Percentiles rank a stretch among this genome's conserved stretches.
Evolutionary conservation across 1,140 invertebrate genomes (phyloP).

Genomic region (Bilobella aurantiaca): DNA sequence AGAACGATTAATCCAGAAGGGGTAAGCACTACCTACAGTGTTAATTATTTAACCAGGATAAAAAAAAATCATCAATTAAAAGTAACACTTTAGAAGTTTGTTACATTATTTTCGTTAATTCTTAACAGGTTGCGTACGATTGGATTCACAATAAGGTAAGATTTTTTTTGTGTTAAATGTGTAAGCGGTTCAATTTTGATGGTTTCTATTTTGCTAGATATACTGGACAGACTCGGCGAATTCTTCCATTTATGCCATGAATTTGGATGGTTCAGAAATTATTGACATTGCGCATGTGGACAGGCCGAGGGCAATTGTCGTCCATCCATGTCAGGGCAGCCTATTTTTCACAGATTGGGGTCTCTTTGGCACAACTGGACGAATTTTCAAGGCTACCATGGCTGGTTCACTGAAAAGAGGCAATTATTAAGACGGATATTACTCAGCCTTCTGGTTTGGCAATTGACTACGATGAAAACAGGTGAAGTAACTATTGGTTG

Average conservation of each 20-base stretch:
- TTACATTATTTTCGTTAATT: too few relatives aligned
- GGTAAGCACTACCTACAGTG: too few relatives aligned
- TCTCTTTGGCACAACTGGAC: constrained; percentile 78
- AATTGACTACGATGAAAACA: constrained; percentile 89
- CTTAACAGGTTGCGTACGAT: constrained; percentile 92
- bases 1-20: constrained; percentile 87
- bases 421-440: constrained; percentile 79
- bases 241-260: constrained; percentile 89
- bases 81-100: too few relatives aligned
- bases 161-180: neutral
- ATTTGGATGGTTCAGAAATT: constrained; percentile 73
- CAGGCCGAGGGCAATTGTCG: constrained; percentile 82
- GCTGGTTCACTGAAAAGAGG: constrained; percentile 82
- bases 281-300: constrained; percentile 89
- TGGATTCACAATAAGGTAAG: constrained; percentile 79
- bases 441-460: constrained; percentile 91
- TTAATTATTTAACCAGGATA: too few relatives aligned
- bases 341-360: constrained; percentile 91
- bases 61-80: too few relatives aligned
- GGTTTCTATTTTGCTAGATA: constrained; percentile 42
- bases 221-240: constrained; percentile 96
- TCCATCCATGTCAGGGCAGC: constrained; percentile 82
- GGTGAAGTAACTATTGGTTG: constrained; percentile 39
- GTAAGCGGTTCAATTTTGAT: neutral
- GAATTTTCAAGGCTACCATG: constrained; percentile 93